Evolutionary conservation across 37 sponge, comb jelly and placozoan species (phyloP).

Genomic region (Tethya wilhelma): DNA sequence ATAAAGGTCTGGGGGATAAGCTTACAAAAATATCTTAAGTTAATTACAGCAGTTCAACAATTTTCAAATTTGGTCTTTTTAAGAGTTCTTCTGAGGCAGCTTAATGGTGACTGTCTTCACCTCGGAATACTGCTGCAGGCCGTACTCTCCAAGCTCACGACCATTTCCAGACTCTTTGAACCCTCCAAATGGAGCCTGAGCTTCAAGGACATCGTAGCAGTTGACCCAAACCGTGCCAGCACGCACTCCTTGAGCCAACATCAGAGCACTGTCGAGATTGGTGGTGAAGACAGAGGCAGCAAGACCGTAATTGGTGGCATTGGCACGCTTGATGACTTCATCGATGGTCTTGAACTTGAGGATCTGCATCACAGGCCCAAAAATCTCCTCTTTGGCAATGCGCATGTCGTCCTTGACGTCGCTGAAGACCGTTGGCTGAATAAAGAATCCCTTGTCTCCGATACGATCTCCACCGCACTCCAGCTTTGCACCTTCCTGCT

Average conservation of each 20-base stretch:
- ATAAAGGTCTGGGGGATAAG: not conserved
- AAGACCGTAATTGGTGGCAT: conserved; percentile 90
- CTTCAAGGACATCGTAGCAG: conserved; percentile 83
- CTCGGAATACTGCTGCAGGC: conserved; percentile 96
- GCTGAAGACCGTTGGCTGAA: conserved; percentile 96
- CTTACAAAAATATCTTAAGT: not conserved
- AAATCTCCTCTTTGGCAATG: conserved; percentile 98
- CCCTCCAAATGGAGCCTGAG: conserved; percentile 97
- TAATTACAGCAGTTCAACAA: not conserved
- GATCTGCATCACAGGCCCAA: conserved; percentile 99
- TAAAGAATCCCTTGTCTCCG: conserved; percentile 96
- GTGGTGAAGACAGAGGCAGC: conserved; percentile 94
- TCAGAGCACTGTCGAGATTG: conserved; percentile 85
- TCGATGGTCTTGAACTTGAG: conserved; percentile 95
- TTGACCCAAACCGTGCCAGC: conserved; percentile 98
- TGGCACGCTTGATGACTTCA: conserved; percentile 96
- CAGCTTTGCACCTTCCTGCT: conserved; percentile 95
- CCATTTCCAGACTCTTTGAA: conserved; percentile 98
- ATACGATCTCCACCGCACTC: conserved; percentile 91
- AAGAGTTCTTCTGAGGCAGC: conserved; percentile 97
- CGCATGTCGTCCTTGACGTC: conserved; percentile 94
- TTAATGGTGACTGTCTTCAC: conserved; percentile 96
- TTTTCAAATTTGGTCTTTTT: not conserved
- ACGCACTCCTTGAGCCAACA: conserved; percentile 82
- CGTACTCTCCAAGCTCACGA: conserved; percentile 98